These are phyloP conservation scores for Xenopus laevis DNA, from an alignment of 2,113 vertebrate species.

Conservation along the genomic window DNA sequence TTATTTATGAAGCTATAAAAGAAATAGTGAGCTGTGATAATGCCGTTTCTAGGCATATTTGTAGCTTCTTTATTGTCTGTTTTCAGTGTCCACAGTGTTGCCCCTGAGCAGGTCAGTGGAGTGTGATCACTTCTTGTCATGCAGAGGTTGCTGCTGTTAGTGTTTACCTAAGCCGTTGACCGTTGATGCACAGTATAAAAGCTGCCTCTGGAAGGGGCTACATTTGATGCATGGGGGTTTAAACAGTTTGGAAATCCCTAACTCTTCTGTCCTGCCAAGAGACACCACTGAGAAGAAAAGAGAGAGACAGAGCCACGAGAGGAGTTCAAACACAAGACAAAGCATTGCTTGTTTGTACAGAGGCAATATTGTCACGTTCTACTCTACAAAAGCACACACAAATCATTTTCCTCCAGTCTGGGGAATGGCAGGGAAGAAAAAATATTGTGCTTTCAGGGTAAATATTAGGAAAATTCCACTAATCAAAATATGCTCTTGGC, in stretches of 20 bases:
- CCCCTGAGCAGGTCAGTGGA: too few relatives aligned
- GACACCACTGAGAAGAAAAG: not conserved
- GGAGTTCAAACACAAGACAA: conserved; percentile 30
- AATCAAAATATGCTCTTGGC: too few relatives aligned
- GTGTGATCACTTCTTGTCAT: too few relatives aligned
- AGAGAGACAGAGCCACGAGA: not conserved
- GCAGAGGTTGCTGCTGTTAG: too few relatives aligned
- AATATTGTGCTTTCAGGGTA: not conserved
- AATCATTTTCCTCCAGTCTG: not conserved
- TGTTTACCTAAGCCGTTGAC: conserved; percentile 35
- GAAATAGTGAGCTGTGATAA: too few relatives aligned
- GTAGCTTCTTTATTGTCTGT: too few relatives aligned
- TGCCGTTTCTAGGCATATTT: too few relatives aligned
- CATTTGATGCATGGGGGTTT: conserved; percentile 7
- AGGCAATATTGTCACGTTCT: conserved; percentile 4
- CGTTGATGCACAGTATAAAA: conserved; percentile 33
- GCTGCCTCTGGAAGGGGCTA: conserved; percentile 8
- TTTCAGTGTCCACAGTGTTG: too few relatives aligned
- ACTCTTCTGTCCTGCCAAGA: conserved; percentile 7
- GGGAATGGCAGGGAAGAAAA: too few relatives aligned
- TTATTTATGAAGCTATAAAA: too few relatives aligned
- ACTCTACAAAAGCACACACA: not conserved
- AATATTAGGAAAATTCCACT: conserved; percentile 16
- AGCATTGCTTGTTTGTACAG: conserved; percentile 13
- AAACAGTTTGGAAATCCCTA: conserved; percentile 16